phyloP scores from a whole-genome alignment of 1,140 invertebrate genomes.

The Hirudo medicinalis region DNA sequence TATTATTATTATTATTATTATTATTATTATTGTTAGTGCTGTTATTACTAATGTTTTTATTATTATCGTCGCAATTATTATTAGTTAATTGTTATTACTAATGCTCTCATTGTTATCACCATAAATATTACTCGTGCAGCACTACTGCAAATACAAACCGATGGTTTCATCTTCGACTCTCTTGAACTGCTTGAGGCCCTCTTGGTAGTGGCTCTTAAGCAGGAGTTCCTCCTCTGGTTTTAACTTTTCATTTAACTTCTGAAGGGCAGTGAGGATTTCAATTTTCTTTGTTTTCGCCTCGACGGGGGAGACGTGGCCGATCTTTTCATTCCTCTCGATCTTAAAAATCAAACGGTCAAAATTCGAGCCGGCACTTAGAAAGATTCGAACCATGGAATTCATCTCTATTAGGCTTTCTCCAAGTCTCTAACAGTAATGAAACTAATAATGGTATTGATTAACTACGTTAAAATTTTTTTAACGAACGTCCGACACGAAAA shows the following conservation, averaged over 20 bases:
- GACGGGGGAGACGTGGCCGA: slow-evolving; percentile 39
- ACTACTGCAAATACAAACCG: slow-evolving; percentile 26
- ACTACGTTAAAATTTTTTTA: too few relatives aligned
- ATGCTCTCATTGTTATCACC: too few relatives aligned
- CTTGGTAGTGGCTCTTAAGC: slow-evolving; percentile 46
- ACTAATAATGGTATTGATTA: too few relatives aligned
- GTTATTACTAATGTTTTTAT: too few relatives aligned
- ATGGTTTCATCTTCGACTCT: slow-evolving; percentile 44
- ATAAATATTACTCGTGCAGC: too few relatives aligned
- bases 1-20: too few relatives aligned
- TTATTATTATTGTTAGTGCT: too few relatives aligned
- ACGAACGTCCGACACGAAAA: too few relatives aligned
- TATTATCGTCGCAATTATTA: too few relatives aligned
- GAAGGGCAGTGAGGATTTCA: slow-evolving; percentile 55
- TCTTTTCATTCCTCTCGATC: slow-evolving; percentile 43
- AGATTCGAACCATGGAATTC: neutral
- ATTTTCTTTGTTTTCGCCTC: slow-evolving; percentile 42
- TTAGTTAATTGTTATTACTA: too few relatives aligned
- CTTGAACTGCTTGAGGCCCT: slow-evolving; percentile 46
- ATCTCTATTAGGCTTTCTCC: too few relatives aligned
- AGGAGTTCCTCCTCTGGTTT: slow-evolving; percentile 48
- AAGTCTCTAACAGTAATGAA: too few relatives aligned
- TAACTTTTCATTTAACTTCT: slow-evolving; percentile 55
- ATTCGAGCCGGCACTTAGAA: neutral
- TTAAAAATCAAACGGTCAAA: slow-evolving; percentile 25